These are phyloP conservation scores for Periparus ater DNA, from an alignment of 2,797 vertebrate genomes.

Conservation along the genomic window DNA sequence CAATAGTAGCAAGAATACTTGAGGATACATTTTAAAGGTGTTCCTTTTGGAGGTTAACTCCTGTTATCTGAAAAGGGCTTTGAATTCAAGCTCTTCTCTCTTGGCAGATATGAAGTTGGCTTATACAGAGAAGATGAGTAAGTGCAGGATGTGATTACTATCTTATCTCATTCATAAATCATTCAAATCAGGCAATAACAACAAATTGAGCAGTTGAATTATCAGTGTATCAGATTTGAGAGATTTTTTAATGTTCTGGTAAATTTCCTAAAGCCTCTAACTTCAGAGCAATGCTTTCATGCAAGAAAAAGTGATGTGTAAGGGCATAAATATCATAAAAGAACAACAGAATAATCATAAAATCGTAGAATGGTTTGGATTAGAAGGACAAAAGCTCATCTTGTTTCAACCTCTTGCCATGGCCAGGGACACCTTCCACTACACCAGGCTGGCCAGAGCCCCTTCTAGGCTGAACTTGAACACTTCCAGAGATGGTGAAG, in stretches of 20 bases:
- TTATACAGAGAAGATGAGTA: conserved; percentile 34
- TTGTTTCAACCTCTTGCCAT: neutral
- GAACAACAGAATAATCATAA: neutral
- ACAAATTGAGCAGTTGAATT: neutral
- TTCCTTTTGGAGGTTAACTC: rapidly evolving
- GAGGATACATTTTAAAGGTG: neutral
- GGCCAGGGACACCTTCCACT: neutral
- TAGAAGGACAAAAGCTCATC: neutral
- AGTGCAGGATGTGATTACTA: neutral
- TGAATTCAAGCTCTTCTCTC: neutral
- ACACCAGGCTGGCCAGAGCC: neutral
- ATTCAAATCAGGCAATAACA: neutral
- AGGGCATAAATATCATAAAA: neutral
- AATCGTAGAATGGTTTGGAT: neutral
- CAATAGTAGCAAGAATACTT: neutral
- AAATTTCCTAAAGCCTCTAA: neutral
- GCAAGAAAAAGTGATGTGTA: neutral
- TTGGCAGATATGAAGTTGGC: neutral
- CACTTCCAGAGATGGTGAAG: neutral
- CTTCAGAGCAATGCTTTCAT: neutral
- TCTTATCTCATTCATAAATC: conserved; percentile 52
- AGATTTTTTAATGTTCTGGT: neutral
- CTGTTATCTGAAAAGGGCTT: neutral
- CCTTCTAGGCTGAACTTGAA: neutral
- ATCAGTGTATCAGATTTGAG: neutral